Evolutionary conservation across 2,113 vertebrate species (phyloP).

Genomic region (Telmatochromis sp.): DNA sequence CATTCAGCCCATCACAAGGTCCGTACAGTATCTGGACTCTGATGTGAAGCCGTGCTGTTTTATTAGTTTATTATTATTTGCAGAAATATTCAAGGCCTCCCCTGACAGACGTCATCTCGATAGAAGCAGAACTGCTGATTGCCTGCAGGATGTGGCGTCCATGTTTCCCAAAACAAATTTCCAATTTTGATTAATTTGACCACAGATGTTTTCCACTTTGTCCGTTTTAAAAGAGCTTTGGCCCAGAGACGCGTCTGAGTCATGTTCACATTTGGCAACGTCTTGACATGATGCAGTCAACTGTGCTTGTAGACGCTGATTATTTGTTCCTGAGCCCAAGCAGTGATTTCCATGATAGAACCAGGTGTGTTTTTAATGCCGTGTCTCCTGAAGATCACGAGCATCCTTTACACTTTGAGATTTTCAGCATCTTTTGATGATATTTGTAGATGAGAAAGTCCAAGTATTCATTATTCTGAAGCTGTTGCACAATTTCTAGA

Average conservation of each 20-base stretch:
- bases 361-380: rapidly evolving
- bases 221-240: background rate
- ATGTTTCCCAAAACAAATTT: background rate
- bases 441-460: background rate
- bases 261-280: background rate
- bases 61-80: background rate
- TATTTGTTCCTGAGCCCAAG: background rate
- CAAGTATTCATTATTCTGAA: background rate
- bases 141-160: background rate
- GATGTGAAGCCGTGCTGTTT: background rate
- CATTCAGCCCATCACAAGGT: background rate
- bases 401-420: background rate
- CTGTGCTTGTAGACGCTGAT: background rate
- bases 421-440: background rate
- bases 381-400: background rate
- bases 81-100: background rate
- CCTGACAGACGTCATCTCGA: background rate
- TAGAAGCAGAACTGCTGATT: background rate
- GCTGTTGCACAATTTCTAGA: background rate
- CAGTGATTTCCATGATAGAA: background rate
- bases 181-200: background rate
- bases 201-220: background rate
- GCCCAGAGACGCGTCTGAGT: background rate
- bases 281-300: background rate
- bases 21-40: background rate